phyloP scores from a whole-genome alignment of 2,113 vertebrate species.

The Ibidorhyncha struthersii region DNA sequence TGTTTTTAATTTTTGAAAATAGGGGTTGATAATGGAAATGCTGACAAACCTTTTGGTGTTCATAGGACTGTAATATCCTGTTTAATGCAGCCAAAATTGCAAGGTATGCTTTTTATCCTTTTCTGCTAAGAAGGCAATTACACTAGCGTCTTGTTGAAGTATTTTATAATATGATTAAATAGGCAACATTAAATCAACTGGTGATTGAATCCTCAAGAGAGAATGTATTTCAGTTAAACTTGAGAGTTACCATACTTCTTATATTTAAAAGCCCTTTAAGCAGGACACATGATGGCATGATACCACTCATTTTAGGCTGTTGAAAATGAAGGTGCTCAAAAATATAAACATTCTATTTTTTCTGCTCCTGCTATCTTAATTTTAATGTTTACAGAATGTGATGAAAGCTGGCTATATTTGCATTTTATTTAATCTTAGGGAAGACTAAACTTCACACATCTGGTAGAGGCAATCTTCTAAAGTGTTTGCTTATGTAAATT shows the following conservation, averaged over 20 bases:
- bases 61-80: constrained; percentile 38
- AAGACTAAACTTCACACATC: constrained; percentile 59
- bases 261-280: constrained; percentile 49
- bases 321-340: constrained; percentile 31
- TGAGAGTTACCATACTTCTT: constrained; percentile 14
- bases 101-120: constrained; percentile 72
- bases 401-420: constrained; percentile 47
- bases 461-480: constrained; percentile 44
- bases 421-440: constrained; percentile 54
- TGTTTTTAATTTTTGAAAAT: constrained; percentile 38
- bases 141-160: constrained; percentile 41
- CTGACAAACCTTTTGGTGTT: constrained; percentile 60
- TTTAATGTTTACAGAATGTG: constrained; percentile 58
- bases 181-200: constrained; percentile 71
- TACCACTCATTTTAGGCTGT: background rate
- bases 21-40: constrained; percentile 48
- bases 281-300: background rate
- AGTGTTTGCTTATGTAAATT: constrained; percentile 63
- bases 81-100: constrained; percentile 63
- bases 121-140: constrained; percentile 72
- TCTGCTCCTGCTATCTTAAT: constrained; percentile 10
- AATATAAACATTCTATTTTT: constrained; percentile 19
- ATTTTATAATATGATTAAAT: constrained; percentile 74
- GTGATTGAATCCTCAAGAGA: constrained; percentile 60
- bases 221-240: constrained; percentile 30